Percentiles rank a stretch among this genome's conserved stretches.
Evolutionary conservation across 2,888 invertebrate species (phyloP).

Genomic region (Sminthurinus aureus): DNA sequence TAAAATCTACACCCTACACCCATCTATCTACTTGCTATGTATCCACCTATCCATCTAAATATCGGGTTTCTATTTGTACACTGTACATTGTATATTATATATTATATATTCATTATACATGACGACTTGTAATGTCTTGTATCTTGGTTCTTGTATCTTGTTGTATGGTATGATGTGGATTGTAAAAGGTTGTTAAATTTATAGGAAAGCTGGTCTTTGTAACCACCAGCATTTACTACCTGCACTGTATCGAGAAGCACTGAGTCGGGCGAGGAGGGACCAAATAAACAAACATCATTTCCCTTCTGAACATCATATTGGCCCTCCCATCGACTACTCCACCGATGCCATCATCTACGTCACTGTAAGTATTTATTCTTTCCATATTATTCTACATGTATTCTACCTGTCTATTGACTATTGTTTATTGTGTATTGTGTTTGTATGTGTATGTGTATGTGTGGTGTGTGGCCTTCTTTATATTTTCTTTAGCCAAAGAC

Average conservation of each 20-base stretch:
- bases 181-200: not conserved
- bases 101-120: no score
- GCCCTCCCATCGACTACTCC: constrained; percentile 61
- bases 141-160: no score
- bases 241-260: constrained; percentile 43
- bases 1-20: no score
- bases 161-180: no score
- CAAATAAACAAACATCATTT: constrained; percentile 58
- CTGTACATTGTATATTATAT: no score
- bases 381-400: not conserved
- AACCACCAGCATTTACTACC: constrained; percentile 37
- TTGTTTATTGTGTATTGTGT: no score
- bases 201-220: constrained; percentile 39
- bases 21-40: no score
- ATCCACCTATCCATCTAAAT: no score
- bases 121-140: no score
- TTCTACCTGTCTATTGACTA: not conserved
- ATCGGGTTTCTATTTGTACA: no score
- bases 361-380: constrained; percentile 59
- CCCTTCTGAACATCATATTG: constrained; percentile 54
- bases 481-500: not conserved
- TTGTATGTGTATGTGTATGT: no score
- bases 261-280: constrained; percentile 44
- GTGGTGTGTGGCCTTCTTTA: not conserved
- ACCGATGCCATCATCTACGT: constrained; percentile 62